Conservation (phyloP, 2,888 invertebrate genomes). For the Melanostoma scalare region DNA sequence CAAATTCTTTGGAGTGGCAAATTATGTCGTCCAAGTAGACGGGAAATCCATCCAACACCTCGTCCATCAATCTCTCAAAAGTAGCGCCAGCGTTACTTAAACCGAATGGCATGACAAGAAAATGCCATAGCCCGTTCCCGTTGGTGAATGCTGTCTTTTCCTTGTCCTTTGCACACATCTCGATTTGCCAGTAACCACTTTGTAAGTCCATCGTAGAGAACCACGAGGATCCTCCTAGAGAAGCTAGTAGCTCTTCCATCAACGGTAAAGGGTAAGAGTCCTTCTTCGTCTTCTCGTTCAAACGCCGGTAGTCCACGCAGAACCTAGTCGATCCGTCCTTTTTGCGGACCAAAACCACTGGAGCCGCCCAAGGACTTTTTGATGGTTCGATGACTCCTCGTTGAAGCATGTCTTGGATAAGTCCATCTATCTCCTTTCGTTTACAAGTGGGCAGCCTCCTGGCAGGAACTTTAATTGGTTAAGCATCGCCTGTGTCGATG, state of each 20-base stretch:
- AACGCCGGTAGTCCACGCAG: conserved; percentile 16
- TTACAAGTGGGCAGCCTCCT: conserved; percentile 18
- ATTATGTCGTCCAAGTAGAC: conserved; percentile 71
- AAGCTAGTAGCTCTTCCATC: conserved; percentile 38
- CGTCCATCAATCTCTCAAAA: conserved; percentile 53
- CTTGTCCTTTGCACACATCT: conserved; percentile 47
- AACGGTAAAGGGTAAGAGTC: conserved; percentile 31
- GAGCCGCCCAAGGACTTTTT: conserved; percentile 26
- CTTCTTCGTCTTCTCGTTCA: conserved; percentile 26
- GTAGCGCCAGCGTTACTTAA: not conserved
- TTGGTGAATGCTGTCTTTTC: not conserved
- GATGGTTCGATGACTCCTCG: conserved; percentile 33
- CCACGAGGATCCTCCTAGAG: conserved; percentile 26
- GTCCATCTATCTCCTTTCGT: conserved; percentile 5
- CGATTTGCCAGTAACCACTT: conserved; percentile 27
- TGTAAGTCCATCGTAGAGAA: conserved; percentile 38
- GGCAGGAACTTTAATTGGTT: conserved; percentile 2
- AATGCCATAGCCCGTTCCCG: not conserved
- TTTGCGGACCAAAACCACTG: conserved; percentile 23
- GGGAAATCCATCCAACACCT: conserved; percentile 31
- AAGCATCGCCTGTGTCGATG: conserved; percentile 13
- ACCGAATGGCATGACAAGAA: conserved; percentile 3
- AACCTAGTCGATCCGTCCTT: conserved; percentile 8
- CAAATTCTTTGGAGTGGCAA: conserved; percentile 51
- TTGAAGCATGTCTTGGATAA: conserved; percentile 22